A percentile compares a stretch with the other conserved stretches of the same genome.
phyloP scores from a whole-genome alignment of 2,113 vertebrate species.

The Saguinus imperator region DNA sequence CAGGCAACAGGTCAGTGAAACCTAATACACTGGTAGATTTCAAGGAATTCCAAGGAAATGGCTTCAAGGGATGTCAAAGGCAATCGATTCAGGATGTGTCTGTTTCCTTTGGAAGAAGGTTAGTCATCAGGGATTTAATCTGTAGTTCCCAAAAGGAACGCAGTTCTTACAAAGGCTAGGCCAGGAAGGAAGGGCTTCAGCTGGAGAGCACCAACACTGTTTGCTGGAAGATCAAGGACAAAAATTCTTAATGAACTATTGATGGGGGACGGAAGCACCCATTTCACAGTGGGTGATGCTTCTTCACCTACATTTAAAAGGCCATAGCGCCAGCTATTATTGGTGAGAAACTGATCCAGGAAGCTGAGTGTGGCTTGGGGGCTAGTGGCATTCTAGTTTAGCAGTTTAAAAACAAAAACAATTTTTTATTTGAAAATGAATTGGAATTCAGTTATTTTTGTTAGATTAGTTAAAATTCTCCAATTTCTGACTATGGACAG shows the following conservation, averaged over 20 bases:
- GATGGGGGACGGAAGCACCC: not conserved
- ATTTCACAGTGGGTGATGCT: not conserved
- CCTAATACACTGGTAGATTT: not conserved
- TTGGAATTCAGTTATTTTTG: slow-evolving; percentile 30
- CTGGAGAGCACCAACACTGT: not conserved
- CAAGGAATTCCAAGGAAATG: slow-evolving; percentile 68
- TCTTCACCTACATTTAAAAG: not conserved
- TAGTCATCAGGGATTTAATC: not conserved
- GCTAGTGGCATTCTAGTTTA: not conserved
- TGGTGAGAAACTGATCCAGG: not conserved
- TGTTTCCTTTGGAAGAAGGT: slow-evolving; percentile 60
- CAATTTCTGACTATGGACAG: not conserved
- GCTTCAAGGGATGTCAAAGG: slow-evolving; percentile 52
- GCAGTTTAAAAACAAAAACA: not conserved
- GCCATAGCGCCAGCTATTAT: not conserved
- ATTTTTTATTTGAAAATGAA: not conserved
- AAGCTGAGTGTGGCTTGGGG: no score
- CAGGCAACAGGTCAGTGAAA: not conserved
- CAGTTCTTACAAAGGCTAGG: not conserved
- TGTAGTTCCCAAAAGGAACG: slow-evolving; percentile 23
- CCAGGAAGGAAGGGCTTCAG: slow-evolving; percentile 47
- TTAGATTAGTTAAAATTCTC: slow-evolving; percentile 14
- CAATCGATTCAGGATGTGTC: slow-evolving; percentile 46
- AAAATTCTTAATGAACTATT: not conserved
- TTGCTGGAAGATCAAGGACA: slow-evolving; percentile 34